Evolutionary conservation across 2,797 vertebrate genomes (phyloP), one percentile per base, ranked within the genome.

Genomic region (Telmatherina bonti): DNA sequence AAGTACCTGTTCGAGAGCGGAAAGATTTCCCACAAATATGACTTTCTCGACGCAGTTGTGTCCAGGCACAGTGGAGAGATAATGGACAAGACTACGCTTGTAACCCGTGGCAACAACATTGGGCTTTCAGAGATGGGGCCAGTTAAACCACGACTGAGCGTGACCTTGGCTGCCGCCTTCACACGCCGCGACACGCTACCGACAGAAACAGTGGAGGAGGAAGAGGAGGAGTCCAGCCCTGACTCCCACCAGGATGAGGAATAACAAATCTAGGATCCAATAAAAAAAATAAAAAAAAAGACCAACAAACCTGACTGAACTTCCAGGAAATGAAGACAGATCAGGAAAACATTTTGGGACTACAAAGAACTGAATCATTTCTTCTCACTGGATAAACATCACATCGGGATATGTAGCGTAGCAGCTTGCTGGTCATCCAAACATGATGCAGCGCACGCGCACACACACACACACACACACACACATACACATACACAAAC

Each of bases 1-100:
- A 99, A 98, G 88, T 99, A 98, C 74, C 92, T 99, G 53, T 99
- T 99, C 81, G 98, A 98, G 89, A 99, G 96, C 22, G 97, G 97
- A 75, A 96, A 81, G 77, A 92, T 99, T 80, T 95, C 96, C 33
- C 96, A 97, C 59, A 98, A 97, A 82, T 94, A 98, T 72, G 98
- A 99, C 92, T 93, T 98, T 62, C 94, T 99, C 31, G 96, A 99
- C 74, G 97, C 97, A 0, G 97, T 99, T 73, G 95, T 99, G 74
- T 95, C 97, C 72, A 96, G 94, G 81, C 93, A 99, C 93, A 99
- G 97, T 47, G 95, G 94, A 12, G 97, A 99, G 91, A 97, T 97
- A 74, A 98, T 99, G 97, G 97, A 99, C 92, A 99, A 96, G 93
- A 96, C 97, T 0, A 96, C 96, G 30, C 95, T 99, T 70, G 97